Evolutionary conservation across 2,113 vertebrate genomes (phyloP), one percentile per base, ranked within the genome.

Genomic region (Lanius collurio): DNA sequence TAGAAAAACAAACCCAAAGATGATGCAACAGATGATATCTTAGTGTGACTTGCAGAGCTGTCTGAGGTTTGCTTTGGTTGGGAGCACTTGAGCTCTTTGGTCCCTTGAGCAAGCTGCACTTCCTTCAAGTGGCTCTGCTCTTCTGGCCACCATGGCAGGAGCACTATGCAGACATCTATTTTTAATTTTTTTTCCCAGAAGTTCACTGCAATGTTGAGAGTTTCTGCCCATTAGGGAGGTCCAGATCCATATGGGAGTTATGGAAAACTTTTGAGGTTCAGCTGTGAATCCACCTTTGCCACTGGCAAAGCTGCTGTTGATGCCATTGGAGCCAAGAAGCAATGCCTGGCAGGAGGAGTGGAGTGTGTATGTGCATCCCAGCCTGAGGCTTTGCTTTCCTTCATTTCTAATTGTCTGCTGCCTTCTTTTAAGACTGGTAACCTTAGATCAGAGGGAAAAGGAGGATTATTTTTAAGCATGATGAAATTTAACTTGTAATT

Each of bases 401-500:
- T 88, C 9, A 65, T 77, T 94, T 88, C 75, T 83, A 65, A 64
- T 88, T 86, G 85, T 50, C 78, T 93, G 12, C 33, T 86, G 46
- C 26, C 28, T 93, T 84, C 83, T 78, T 88, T 67, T 63, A 92
- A 92, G 57, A 62, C 62, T 44, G 46, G 53, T 56, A 76, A 87
- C 53, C 55, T 85, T 62, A 96, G 33, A 90, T 33, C 27, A 63
- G 68, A 83, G 41, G 18, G 49, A 15, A 91, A 74, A 83, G 24
- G 44, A 65, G 85, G 62, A 77, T 90, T 73, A 67, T 42, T 86
- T 75, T 88, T 83, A 93, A 93, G 59, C 27, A 55, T 63, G 63
- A 65, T 92, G 78, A 91, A 94, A 94, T 89, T 95, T 87, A 89
- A 78, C 81, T 89, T 82, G 18, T 85, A 93, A 93, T 93, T 91